Evolutionary conservation across 1,140 invertebrate species (phyloP).

Genomic region (Epicauta chinensis): DNA sequence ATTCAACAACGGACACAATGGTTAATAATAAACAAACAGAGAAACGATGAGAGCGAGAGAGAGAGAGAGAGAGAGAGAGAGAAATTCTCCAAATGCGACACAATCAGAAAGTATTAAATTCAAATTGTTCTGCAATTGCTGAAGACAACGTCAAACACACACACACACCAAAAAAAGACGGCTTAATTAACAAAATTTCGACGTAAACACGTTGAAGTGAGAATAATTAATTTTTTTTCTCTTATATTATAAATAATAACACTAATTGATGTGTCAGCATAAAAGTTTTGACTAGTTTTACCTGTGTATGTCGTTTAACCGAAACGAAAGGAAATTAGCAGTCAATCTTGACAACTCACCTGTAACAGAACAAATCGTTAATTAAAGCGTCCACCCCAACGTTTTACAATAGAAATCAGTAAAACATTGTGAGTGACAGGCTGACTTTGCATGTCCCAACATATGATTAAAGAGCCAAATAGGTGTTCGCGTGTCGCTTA

Average conservation of each 20-base stretch:
- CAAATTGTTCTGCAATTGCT: constrained; percentile 2
- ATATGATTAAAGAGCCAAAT: constrained; percentile 28
- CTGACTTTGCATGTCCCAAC: constrained; percentile 26
- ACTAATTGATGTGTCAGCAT: too few relatives aligned
- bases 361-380: constrained; percentile 22
- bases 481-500: constrained; percentile 28
- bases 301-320: neutral
- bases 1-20: neutral
- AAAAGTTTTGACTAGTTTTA: too few relatives aligned
- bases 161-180: too few relatives aligned
- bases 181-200: too few relatives aligned
- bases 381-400: constrained; percentile 1
- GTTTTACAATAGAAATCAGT: constrained; percentile 3
- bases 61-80: too few relatives aligned
- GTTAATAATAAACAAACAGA: neutral
- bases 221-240: too few relatives aligned
- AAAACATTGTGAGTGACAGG: constrained; percentile 24
- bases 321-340: too few relatives aligned
- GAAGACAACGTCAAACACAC: too few relatives aligned
- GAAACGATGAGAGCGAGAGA: too few relatives aligned
- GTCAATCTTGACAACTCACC: constrained; percentile 23
- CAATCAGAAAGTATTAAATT: neutral
- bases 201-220: too few relatives aligned
- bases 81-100: neutral
- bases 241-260: too few relatives aligned